Evolutionary conservation across 2,888 invertebrate genomes (phyloP), one percentile per base, ranked within the genome.

Genomic region (Azorinus chamasolen): DNA sequence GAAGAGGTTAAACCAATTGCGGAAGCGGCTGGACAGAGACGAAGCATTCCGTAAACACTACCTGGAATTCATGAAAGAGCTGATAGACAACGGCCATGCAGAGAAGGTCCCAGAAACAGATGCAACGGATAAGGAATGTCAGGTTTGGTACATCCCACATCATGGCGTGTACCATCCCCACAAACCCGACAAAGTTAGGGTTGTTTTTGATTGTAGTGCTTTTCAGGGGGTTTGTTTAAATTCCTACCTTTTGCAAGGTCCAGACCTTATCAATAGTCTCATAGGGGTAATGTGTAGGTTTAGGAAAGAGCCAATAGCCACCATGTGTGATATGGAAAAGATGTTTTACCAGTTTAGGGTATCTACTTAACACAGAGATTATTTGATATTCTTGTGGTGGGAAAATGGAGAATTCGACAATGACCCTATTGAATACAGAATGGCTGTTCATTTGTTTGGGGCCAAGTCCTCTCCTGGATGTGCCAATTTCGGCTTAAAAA

Each of bases 381-480:
- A 27, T 39, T 24, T 82, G 32, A 16, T 76, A 45, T 79, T 79
- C 46, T 46, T 76, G 12, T 82, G 82, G 72, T 66, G 63, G 68
- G 61, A 51, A 10, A 59, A 57, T 53, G 62, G 32, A 2, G 64
- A 57, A 37, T 27, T 55, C 14, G 10, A 16, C 5, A 25, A 41
- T 25, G 62, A 62, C 12, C 63, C 63, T 14, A 45, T 41, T 41
- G 77, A 80, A 5, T 83, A 62, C 53, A 43, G 78, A 14, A 79
- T 83, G 81, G 63, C 16, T 20, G 75, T 74, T 5, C 74, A 78
- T 51, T 25, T 81, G 0, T 82, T 82, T 53, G 76, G 79, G 12
- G 79, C 79, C n/a, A 53, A 50, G 6, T 83, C 83, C 0, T 82
- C 81, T 0, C 83, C 83, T n/a, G 72, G 61, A 61, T 84, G 71